These are phyloP conservation scores for Falco rusticolus DNA, from an alignment of 2,797 vertebrate genomes.

Conservation along the genomic window DNA sequence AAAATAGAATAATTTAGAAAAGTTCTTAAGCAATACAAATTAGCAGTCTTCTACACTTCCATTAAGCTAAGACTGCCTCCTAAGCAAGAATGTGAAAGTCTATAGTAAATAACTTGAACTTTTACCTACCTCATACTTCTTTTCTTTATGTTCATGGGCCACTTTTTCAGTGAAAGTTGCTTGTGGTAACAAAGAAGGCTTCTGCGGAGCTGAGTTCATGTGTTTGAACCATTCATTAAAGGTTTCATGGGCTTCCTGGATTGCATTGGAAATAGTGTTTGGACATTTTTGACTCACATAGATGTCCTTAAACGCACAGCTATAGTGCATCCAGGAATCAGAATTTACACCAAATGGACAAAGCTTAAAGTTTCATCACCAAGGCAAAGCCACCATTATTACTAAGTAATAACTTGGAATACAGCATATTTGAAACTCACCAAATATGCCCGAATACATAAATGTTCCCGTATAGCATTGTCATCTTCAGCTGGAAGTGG, in stretches of 20 bases:
- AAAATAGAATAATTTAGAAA: background rate
- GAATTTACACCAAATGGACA: background rate
- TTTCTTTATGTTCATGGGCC: slow-evolving; percentile 94
- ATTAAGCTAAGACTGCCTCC: background rate
- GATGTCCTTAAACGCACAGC: background rate
- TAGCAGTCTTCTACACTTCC: background rate
- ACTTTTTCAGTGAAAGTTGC: slow-evolving; percentile 94
- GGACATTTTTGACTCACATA: background rate
- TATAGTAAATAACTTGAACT: background rate
- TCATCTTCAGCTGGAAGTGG: slow-evolving; percentile 90
- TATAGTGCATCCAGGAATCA: background rate
- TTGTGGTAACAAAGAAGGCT: slow-evolving; percentile 84
- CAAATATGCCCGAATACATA: slow-evolving; percentile 95
- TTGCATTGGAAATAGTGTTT: slow-evolving; percentile 5
- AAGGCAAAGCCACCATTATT: background rate
- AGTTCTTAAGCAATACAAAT: background rate
- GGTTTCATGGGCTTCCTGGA: slow-evolving; percentile 89
- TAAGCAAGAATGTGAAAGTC: background rate
- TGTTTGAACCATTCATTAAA: slow-evolving; percentile 98
- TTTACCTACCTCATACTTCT: slow-evolving; percentile 89
- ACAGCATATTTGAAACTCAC: slow-evolving; percentile 73
- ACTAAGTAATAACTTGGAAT: background rate
- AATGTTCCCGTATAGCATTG: slow-evolving; percentile 93
- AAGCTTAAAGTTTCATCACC: background rate
- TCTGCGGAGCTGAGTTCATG: slow-evolving; percentile 90